Percentiles rank a stretch among this genome's conserved stretches.
Conservation (phyloP, 2,888 invertebrate genomes). For the Pherbina coryleti region DNA sequence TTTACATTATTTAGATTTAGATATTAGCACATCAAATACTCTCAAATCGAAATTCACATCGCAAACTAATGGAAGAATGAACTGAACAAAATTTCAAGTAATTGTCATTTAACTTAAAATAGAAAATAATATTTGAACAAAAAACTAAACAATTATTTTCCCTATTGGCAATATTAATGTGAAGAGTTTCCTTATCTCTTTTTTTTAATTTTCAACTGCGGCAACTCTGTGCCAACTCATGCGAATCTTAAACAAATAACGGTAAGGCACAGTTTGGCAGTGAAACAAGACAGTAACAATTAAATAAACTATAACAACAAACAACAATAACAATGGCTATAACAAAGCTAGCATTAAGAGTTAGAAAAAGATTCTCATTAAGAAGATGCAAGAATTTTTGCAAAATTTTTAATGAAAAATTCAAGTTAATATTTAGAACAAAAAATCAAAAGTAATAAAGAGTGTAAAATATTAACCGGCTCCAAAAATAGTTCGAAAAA, state of each 20-base stretch:
- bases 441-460: neutral
- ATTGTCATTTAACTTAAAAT: no score
- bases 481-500: neutral
- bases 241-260: neutral
- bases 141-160: conserved; percentile 53
- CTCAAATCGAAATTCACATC: neutral
- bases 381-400: conserved; percentile 10
- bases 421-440: neutral
- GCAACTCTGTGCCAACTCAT: neutral
- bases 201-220: conserved; percentile 6
- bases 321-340: conserved; percentile 5
- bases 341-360: conserved; percentile 1
- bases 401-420: conserved; percentile 14
- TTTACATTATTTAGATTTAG: neutral
- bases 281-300: conserved; percentile 19
- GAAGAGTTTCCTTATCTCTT: conserved; percentile 54
- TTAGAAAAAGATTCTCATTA: conserved; percentile 9
- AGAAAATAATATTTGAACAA: no score
- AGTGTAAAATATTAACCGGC: neutral
- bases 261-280: conserved; percentile 17
- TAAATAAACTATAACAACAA: neutral
- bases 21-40: neutral
- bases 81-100: no score
- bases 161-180: conserved; percentile 60
- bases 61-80: neutral